phyloP scores from a whole-genome alignment of 2,113 vertebrate species.

The Oenanthe melanoleuca region DNA sequence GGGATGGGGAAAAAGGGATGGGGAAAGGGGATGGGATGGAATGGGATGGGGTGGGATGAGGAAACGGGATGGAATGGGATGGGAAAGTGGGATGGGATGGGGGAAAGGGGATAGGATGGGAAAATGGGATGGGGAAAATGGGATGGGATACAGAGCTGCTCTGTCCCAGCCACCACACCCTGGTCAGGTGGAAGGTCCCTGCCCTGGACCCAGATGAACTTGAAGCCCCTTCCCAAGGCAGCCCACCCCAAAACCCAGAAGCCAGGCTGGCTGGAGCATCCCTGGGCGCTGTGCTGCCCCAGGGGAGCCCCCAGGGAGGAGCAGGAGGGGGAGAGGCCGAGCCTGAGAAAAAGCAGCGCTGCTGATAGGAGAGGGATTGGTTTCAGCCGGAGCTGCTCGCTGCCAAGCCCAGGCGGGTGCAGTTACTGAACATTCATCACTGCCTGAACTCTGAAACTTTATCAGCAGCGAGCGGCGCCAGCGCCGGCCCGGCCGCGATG shows the following conservation, averaged over 20 bases:
- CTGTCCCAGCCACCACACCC: background rate
- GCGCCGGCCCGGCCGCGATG: conserved; percentile 83
- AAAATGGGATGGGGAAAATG: background rate
- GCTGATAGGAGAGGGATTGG: conserved; percentile 79
- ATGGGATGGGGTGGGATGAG: too few relatives aligned
- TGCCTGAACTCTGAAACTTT: conserved; percentile 94
- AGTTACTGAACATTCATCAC: conserved; percentile 97
- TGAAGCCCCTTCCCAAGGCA: background rate
- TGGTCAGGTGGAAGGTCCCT: fast-evolving
- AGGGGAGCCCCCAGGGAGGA: background rate
- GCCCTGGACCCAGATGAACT: fast-evolving
- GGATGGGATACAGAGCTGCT: background rate
- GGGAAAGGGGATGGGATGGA: background rate
- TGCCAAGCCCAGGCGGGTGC: conserved; percentile 91
- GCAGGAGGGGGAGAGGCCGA: conserved; percentile 8
- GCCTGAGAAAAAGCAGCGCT: conserved; percentile 76
- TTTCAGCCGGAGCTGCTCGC: conserved; percentile 74
- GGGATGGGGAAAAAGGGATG: background rate
- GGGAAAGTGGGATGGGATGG: too few relatives aligned
- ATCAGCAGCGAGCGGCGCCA: conserved; percentile 95
- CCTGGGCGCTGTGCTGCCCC: background rate
- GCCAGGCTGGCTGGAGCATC: background rate
- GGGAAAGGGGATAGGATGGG: too few relatives aligned
- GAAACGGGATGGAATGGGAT: background rate
- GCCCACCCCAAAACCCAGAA: background rate